These are phyloP conservation scores for Hedya salicella DNA, from an alignment of 2,888 invertebrate genomes.

Conservation along the genomic window DNA sequence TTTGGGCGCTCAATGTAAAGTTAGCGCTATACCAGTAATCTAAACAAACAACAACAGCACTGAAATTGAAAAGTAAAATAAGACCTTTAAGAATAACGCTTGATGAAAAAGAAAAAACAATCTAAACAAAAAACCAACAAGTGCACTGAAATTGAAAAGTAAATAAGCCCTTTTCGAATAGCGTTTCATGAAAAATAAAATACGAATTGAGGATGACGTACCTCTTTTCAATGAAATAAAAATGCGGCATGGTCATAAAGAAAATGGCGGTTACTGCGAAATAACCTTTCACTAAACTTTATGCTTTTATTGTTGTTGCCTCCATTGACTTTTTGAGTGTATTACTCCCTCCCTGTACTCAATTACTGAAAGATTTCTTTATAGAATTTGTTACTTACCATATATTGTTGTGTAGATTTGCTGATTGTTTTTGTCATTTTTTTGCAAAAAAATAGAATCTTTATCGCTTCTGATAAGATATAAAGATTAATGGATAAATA, in stretches of 20 bases:
- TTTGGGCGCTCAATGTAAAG: constrained; percentile 22
- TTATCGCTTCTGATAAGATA: no score
- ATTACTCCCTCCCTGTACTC: constrained; percentile 3
- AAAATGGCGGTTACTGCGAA: constrained; percentile 19
- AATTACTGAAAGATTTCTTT: neutral
- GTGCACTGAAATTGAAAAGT: neutral
- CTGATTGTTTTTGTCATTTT: no score
- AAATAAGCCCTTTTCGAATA: neutral
- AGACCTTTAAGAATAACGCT: neutral
- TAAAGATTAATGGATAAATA: no score
- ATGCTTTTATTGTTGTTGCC: neutral
- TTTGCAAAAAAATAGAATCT: no score
- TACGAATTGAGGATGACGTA: neutral
- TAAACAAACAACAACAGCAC: no score
- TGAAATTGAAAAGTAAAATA: neutral
- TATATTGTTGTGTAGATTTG: neutral
- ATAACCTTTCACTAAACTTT: constrained; percentile 14
- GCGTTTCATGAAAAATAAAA: neutral
- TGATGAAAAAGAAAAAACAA: neutral
- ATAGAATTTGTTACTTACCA: neutral
- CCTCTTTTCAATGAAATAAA: constrained; percentile 5
- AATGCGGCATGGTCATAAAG: constrained; percentile 11
- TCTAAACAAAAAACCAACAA: neutral
- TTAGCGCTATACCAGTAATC: constrained; percentile 14
- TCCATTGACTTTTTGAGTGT: constrained; percentile 26